Evolutionary conservation across 2,888 invertebrate genomes (phyloP), one percentile per base, ranked within the genome.

Genomic region (Agriotes lineatus): DNA sequence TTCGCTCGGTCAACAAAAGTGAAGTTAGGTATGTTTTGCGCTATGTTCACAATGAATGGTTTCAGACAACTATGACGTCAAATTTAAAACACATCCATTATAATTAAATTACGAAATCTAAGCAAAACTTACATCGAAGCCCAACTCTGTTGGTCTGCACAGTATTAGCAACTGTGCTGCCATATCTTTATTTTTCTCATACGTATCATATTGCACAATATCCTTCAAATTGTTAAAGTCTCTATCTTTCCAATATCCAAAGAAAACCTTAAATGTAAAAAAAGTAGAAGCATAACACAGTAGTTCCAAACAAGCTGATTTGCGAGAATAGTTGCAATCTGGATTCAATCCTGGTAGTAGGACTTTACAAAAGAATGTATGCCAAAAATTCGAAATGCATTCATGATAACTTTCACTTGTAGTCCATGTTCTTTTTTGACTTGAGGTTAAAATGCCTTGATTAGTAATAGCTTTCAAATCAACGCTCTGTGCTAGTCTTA

Each of bases 111-210:
- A n/a, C n/a, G n/a, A n/a, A n/a, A n/a, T n/a, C n/a, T n/a, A n/a
- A n/a, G n/a, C n/a, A n/a, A n/a, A n/a, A 79, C 78, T 78, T 77
- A 84, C 82, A 70, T 79, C 73, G 67, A 84, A 82, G 72, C 79
- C 78, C 39, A 86, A 76, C 52, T 76, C 69, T 6, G 74, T 66
- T 0, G 81, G 71, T 0, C 85, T 82, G 45, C 85, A 77, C 20
- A 81, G 75, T 10, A 82, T 82, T 7, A 93, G 82, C 57, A 94
- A 84, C 1, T 86, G 84, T 7, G 90, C 84, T 0, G 91, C 90
- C 61, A 91, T 81, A 0, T 85, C 85, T 80, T 95, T 94, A 80
- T 94, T 95, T 6, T 85, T 85, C 80, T 95, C 95, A 76, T 93
- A 96, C 7, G 91, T 90, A 79, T 96, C 95, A 37, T 76, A 76